phyloP scores from a whole-genome alignment of 2,797 vertebrate species.

The Myotis vivesi region DNA sequence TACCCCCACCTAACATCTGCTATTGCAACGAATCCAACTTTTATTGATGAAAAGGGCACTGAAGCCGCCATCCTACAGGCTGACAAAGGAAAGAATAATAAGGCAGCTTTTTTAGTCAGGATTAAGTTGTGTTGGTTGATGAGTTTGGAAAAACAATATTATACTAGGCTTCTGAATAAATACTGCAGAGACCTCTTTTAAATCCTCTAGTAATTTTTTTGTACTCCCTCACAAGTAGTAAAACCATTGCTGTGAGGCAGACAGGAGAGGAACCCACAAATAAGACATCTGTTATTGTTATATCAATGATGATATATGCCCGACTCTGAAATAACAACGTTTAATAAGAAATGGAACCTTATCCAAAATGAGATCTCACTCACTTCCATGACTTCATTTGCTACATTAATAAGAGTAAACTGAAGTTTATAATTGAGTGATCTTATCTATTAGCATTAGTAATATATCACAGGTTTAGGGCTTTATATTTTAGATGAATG shows the following conservation, averaged over 20 bases:
- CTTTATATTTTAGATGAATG: slow-evolving; percentile 78
- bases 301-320: slow-evolving; percentile 83
- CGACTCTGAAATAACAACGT: slow-evolving; percentile 82
- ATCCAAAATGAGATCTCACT: slow-evolving; percentile 83
- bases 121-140: slow-evolving; percentile 77
- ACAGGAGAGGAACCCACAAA: slow-evolving; percentile 81
- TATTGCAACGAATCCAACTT: slow-evolving; percentile 49
- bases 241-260: slow-evolving; percentile 83
- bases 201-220: slow-evolving; percentile 84
- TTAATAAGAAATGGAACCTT: slow-evolving; percentile 82
- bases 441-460: slow-evolving; percentile 80
- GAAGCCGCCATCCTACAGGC: slow-evolving; percentile 68
- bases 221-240: slow-evolving; percentile 81
- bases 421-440: slow-evolving; percentile 82
- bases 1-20: background rate
- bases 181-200: slow-evolving; percentile 78
- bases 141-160: slow-evolving; percentile 79
- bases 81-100: slow-evolving; percentile 64
- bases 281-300: slow-evolving; percentile 85
- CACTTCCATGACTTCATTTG: slow-evolving; percentile 79
- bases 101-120: slow-evolving; percentile 53
- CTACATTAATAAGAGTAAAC: slow-evolving; percentile 80
- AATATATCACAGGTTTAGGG: slow-evolving; percentile 75
- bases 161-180: slow-evolving; percentile 80
- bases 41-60: slow-evolving; percentile 68